Base-by-base conservation (phyloP, 2,888 invertebrate species). In the Acronicta aceris region DNA sequence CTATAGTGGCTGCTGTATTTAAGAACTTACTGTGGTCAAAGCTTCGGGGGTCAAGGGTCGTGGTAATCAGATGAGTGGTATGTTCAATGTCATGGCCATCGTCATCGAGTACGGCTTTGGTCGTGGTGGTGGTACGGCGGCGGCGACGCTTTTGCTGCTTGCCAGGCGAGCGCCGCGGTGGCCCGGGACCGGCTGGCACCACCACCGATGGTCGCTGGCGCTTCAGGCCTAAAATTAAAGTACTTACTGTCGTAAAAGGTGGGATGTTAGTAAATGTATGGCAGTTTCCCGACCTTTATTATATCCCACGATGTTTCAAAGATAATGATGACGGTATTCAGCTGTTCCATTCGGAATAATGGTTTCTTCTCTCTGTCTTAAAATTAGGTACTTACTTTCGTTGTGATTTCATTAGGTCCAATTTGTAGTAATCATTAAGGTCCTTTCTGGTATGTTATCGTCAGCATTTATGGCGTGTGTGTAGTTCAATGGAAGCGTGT, bases 11-110 rank as follows among this genome's bases (percentile, higher is more conserved):
- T 38, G 72, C 58, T 15, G 63, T 52, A 41, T 59, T 67, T 48
- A 59, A 54, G 21, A 27, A 86, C 85, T 82, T 78, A 87, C 87
- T 87, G 67, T 87, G 87, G 65, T 87, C 87, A 64, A 79, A 81
- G 36, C 75, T 76, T 52, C 86, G 73, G 3, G 86, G 87, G 43
- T 86, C 86, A 12, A 81, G 38, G 0, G 86, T 86, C n/a, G 86
- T 87, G 12, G 85, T 85, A 0, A 79, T 65, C 2, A 60, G 36
- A 0, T 76, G 69, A 0, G 84, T 83, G 15, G 82, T 83, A 5
- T 46, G 67, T 17, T 66, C 66, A 45, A 42, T 13, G 15, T 71
- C 71, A 7, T 60, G 61, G 12, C 68, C 67, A 8, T 65, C 62
- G 4, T 1, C 15, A n/a, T 65, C 63, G 2, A 62, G 68, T 2